These are phyloP conservation scores for Stictonetta naevosa DNA, from an alignment of 2,113 vertebrate species.

Conservation along the genomic window DNA sequence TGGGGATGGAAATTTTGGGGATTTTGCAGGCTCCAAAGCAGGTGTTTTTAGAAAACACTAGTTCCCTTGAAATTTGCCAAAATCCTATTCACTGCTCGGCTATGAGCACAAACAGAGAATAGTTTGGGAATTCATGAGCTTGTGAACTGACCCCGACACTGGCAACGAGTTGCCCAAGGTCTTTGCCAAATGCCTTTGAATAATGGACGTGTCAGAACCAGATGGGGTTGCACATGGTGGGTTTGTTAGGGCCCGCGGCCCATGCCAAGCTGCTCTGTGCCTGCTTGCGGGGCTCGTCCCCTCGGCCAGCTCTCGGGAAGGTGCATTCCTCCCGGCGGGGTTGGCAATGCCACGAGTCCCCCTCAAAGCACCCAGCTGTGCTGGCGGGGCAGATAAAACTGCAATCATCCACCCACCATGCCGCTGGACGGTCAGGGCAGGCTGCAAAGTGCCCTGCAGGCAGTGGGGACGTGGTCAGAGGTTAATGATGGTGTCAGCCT, in stretches of 20 bases:
- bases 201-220: slow-evolving; percentile 37
- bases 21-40: neutral
- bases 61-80: slow-evolving; percentile 39
- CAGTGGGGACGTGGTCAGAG: slow-evolving; percentile 5
- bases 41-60: slow-evolving; percentile 54
- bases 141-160: slow-evolving; percentile 35
- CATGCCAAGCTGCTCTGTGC: neutral
- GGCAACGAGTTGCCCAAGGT: slow-evolving; percentile 44
- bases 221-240: slow-evolving; percentile 12
- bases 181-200: slow-evolving; percentile 63
- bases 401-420: accelerated
- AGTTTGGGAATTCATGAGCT: slow-evolving; percentile 53
- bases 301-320: neutral
- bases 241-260: neutral
- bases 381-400: neutral
- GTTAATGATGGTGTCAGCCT: slow-evolving; percentile 43
- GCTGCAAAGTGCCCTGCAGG: neutral
- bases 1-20: neutral
- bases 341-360: neutral
- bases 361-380: neutral
- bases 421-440: neutral
- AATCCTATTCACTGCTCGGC: slow-evolving; percentile 13
- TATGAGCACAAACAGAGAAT: neutral
- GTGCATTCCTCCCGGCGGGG: neutral
- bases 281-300: accelerated